A percentile compares a stretch with the other conserved stretches of the same genome.
phyloP scores from a whole-genome alignment of 2,797 vertebrate genomes.

The Cynopterus sphinx region DNA sequence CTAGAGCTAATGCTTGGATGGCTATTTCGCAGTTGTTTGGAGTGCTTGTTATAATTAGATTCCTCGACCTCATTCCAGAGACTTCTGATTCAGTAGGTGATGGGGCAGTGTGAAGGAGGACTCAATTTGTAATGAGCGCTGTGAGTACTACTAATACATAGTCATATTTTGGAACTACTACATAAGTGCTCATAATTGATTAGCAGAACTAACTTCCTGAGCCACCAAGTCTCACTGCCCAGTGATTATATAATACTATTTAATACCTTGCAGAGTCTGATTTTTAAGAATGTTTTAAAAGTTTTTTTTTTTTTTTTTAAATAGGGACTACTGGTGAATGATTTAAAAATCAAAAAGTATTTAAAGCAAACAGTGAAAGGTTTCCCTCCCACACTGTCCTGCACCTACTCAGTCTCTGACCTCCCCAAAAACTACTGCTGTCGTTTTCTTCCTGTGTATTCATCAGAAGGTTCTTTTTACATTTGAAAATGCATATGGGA shows the following conservation, averaged over 20 bases:
- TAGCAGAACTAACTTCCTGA: not conserved
- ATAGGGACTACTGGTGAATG: not conserved
- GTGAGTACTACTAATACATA: not conserved
- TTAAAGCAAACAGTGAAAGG: not conserved
- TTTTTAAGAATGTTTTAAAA: not conserved
- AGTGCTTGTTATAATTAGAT: not conserved
- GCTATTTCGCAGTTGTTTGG: not conserved
- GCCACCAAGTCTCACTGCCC: not conserved
- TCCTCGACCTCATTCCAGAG: not conserved
- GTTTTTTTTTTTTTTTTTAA: not conserved
- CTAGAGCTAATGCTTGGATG: not conserved
- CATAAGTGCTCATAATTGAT: not conserved
- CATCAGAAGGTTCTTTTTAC: not conserved
- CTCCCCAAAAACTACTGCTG: not conserved
- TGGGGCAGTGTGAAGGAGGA: not conserved
- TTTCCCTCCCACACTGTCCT: not conserved
- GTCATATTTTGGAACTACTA: not conserved
- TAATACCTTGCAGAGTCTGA: not conserved
- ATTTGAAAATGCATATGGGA: not conserved
- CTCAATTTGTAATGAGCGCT: not conserved
- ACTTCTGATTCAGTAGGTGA: not conserved
- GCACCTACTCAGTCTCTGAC: not conserved
- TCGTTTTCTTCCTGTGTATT: not conserved
- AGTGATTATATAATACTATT: not conserved
- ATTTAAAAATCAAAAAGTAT: conserved; percentile 30